Base-by-base conservation (phyloP, 64 coral and sea anemone genomes). In the Dendronephthya gigantea region DNA sequence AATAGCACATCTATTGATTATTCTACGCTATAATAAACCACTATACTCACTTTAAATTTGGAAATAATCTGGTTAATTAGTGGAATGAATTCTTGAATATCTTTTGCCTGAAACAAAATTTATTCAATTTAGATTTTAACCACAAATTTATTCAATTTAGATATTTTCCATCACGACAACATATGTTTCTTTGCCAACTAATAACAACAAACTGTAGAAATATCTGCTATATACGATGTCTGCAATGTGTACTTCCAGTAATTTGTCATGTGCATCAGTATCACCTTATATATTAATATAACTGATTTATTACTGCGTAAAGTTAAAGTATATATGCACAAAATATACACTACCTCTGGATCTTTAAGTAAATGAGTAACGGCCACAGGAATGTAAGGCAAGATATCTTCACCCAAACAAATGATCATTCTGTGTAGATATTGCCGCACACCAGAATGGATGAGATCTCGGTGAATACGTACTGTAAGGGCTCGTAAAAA, bases 11-110 rank as follows among this genome's bases (percentile, higher is more conserved):
- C n/a, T n/a, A n/a, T n/a, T n/a, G n/a, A n/a, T n/a, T n/a, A n/a
- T n/a, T n/a, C n/a, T 79, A 33, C 36, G 72, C 7, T 5, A 66
- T 32, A 13, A 39, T 22, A 47, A 16, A 45, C 11, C 4, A 45
- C 11, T 11, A n/a, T n/a, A 85, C 90, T 58, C 49, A 98, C 95
- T 91, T 98, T 98, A 87, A 98, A 98, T 92, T 90, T 93, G 11
- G 82, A 74, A 84, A 98, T 98, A 76, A 98, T 93, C 76, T 98
- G 95, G 75, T 98, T 98, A 52, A 98, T 98, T 35, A 98, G 82
- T 35, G 95, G 95, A 83, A 98, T 98, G 82, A 98, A 98, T 84
- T 98, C 95, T 91, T 98, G 95, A 28, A 98, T 98, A 88, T 98
- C 95, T 85, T 85, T 84, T 19, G 95, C 95, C 95, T 98, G 32